phyloP scores from a whole-genome alignment of 2,113 vertebrate species.

The Chlamydotis undulata region DNA sequence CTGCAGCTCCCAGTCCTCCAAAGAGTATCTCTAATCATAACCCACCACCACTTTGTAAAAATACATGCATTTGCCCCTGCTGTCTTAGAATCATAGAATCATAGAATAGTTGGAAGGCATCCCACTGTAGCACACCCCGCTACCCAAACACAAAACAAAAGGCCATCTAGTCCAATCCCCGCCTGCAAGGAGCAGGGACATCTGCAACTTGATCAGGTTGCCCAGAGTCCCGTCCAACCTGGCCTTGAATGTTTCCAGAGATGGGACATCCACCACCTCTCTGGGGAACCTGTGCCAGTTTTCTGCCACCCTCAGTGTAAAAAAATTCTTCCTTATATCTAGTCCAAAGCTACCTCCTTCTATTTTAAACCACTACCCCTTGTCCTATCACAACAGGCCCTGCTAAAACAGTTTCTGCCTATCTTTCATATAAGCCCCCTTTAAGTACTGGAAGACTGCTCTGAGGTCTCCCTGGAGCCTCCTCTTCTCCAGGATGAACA shows the following conservation, averaged over 20 bases:
- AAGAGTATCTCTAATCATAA: not conserved
- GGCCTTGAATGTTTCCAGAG: not conserved
- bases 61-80: not conserved
- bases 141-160: not conserved
- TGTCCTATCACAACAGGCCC: not conserved
- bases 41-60: not conserved
- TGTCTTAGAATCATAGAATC: too few species aligned
- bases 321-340: not conserved
- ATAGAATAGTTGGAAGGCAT: not conserved
- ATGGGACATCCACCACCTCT: not conserved
- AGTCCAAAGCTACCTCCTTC: not conserved
- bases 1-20: not conserved
- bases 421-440: not conserved
- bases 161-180: not conserved
- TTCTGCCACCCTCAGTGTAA: not conserved
- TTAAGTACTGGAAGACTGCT: not conserved
- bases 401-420: not conserved
- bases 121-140: not conserved
- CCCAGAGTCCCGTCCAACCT: too few species aligned
- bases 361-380: not conserved
- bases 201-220: not conserved
- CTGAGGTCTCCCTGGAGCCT: not conserved
- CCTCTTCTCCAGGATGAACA: not conserved
- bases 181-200: not conserved
- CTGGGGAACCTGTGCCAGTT: not conserved